Evolutionary conservation across 2,797 vertebrate genomes (phyloP), one percentile per base, ranked within the genome.

Genomic region (Tokudaia tokunoshimensis): DNA sequence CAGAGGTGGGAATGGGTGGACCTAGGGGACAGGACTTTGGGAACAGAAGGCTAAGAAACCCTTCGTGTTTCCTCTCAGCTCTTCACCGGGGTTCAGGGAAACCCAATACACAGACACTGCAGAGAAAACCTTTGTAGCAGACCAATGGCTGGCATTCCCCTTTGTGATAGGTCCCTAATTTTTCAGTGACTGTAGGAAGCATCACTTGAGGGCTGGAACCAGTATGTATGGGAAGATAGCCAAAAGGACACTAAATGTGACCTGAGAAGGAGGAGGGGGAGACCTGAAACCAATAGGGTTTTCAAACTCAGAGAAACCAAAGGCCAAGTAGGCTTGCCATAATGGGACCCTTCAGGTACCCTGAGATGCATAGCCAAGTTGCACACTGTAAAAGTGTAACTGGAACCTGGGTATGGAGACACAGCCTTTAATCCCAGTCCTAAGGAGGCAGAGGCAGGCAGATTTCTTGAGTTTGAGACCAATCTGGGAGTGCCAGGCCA

Each of bases 231-330:
- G 65, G 31, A 52, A 89, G 19, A 89, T 19, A 59, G 20, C 37
- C 12, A 76, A 29, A 1, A 34, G 29, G 31, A 24, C 19, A 20
- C 20, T 19, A 11, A 63, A 6, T 82, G 0, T 1, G 67, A 29
- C 34, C 50, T 52, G n/a, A 1, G 4, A 31, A 11, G 19, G 8
- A 67, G 50, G 13, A 0, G 6, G 13, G 0, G 6, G 2, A 0
- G 4, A 24, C 44, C 57, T 83, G 81, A 85, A 29, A 12, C 52
- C 29, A 2, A 41, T 34, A n/a, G 34, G n/a, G 17, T 6, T 55
- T 61, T 13, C 75, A 80, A 14, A n/a, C 6, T 34, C 37, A 4
- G 55, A 37, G 6, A 50, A 74, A 85, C n/a, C 83, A 29, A n/a
- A 37, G 6, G 50, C 37, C 3, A 63, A 37, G 11, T 41, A 80